A percentile compares a stretch with the other conserved stretches of the same genome.
These are phyloP conservation scores for Ctenoplectra terminalis DNA, from an alignment of 1,140 invertebrate genomes.

Conservation along the genomic window DNA sequence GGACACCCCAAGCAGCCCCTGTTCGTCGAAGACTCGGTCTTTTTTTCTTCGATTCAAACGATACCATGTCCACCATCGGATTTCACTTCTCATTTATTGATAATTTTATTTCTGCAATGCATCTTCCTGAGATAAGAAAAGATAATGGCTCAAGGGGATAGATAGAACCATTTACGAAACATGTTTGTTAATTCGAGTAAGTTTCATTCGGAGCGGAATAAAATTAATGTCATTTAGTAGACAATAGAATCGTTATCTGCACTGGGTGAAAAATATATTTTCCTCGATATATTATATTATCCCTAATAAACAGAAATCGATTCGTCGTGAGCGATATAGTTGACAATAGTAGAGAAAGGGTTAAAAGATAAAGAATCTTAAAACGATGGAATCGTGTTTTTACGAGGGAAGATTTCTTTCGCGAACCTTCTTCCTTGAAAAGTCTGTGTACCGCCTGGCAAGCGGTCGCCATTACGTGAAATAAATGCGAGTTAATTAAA, in stretches of 20 bases:
- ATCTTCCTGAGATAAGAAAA: background rate
- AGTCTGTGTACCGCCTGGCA: constrained; percentile 38
- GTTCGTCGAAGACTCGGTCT: background rate
- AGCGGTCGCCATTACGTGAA: constrained; percentile 80
- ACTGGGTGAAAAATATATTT: too few species aligned
- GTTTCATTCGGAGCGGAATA: background rate
- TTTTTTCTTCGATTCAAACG: background rate
- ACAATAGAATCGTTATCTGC: too few species aligned
- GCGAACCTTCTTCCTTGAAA: constrained; percentile 1
- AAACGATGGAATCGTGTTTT: too few species aligned
- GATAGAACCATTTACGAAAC: background rate
- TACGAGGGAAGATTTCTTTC: too few species aligned
- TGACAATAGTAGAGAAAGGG: too few species aligned
- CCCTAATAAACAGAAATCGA: too few species aligned
- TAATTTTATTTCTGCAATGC: constrained; percentile 2
- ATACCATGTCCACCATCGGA: background rate
- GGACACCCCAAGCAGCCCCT: background rate
- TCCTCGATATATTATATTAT: too few species aligned
- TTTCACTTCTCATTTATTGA: constrained; percentile 27
- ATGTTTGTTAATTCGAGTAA: background rate
- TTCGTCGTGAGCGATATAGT: too few species aligned
- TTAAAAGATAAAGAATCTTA: too few species aligned
- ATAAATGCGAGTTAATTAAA: constrained; percentile 83
- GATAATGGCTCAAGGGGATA: too few species aligned
- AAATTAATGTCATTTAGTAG: too few species aligned